These are phyloP conservation scores for Propsilocerus akamusi DNA, from an alignment of 1,140 invertebrate genomes.

Conservation along the genomic window DNA sequence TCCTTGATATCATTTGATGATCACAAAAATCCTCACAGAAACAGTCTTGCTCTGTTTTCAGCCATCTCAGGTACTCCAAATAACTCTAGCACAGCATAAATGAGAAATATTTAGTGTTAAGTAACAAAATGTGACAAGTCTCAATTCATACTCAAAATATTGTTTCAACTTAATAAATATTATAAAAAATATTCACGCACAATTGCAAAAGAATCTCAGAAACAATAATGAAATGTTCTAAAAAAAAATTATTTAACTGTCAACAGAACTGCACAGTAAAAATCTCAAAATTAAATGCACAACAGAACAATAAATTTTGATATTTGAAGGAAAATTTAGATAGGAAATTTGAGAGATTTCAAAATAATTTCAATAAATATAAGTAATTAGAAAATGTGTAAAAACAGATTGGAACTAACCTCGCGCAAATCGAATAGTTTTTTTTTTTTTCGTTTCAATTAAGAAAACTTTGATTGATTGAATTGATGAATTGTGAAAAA, in stretches of 20 bases:
- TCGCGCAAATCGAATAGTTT: no score
- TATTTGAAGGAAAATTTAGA: not conserved
- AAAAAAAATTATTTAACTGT: not conserved
- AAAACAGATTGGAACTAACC: not conserved
- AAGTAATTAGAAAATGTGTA: not conserved
- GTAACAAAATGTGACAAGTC: not conserved
- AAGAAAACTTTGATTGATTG: no score
- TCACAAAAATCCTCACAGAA: constrained; percentile 27
- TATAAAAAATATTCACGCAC: not conserved
- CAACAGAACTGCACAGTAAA: not conserved
- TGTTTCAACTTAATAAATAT: not conserved
- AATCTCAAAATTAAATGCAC: not conserved
- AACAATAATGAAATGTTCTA: not conserved
- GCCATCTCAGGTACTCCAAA: constrained; percentile 44
- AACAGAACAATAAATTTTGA: not conserved
- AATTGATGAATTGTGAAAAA: no score
- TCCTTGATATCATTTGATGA: constrained; percentile 18
- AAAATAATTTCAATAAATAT: not conserved
- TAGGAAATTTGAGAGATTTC: not conserved
- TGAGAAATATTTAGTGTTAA: not conserved
- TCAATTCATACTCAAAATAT: not conserved
- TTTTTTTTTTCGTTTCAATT: no score
- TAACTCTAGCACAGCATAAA: constrained; percentile 42
- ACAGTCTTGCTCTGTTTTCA: constrained; percentile 46
- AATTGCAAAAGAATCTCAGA: not conserved